Evolutionary conservation across 2,113 vertebrate genomes (phyloP), one percentile per base, ranked within the genome.

Genomic region (Donacobius atricapilla): DNA sequence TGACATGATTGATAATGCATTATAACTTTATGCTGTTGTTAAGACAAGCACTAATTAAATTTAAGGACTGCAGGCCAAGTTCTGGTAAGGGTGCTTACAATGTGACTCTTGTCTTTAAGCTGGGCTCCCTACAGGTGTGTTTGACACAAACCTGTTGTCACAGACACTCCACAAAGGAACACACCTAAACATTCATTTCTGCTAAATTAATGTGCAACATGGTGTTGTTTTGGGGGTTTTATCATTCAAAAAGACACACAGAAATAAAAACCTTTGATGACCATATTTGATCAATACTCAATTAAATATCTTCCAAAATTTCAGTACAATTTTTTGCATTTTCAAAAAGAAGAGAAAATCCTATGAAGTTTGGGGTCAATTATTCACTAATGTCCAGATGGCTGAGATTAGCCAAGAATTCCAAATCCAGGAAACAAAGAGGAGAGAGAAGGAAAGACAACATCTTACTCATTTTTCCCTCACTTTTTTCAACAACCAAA

Each of bases 21-120:
- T 82, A 58, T 50, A 70, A 50, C 54, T 70, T 28, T 19, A 30
- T 70, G 65, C 44, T 40, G 30, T 23, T 82, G 35, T 28, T 30
- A 93, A 90, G 82, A 90, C 83, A 89, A 90, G 88, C 15, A 86
- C 79, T 60, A 94, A 97, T 90, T 94, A 93, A 96, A 92, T 87
- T 68, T 54, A 47, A 66, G 56, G 51, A 88, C 56, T 10, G 58
- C 94, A 83, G 51, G 76, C 71, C 79, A 94, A 93, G 48, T 86
- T 94, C 76, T 90, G 28, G 77, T 50, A 65, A 77, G 27, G 15
- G 39, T 76, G 39, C 47, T 83, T 71, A 83, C 73, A 90, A 8
- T n/a, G 40, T 60, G 40, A 25, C 50, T 64, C 60, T n/a, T 94
- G 45, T 90, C n/a, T 82, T 76, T 57, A 61, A 63, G 30, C 13